phyloP scores from a whole-genome alignment of 2,797 vertebrate genomes.

The Hippocampus kuda region DNA sequence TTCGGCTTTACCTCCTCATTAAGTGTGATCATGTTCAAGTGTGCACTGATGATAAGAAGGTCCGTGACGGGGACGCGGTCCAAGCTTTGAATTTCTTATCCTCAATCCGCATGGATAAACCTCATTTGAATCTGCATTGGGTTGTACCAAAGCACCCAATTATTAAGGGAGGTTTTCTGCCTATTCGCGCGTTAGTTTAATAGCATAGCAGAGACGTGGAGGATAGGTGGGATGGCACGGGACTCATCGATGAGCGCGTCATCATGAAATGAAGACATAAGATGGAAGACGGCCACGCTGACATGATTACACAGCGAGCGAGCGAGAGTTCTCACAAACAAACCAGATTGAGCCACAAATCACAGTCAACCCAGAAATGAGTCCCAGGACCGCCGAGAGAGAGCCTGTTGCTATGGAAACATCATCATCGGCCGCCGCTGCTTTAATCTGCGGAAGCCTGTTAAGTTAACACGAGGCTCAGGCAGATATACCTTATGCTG shows the following conservation, averaged over 20 bases:
- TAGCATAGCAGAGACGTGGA: not conserved
- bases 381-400: slow-evolving; percentile 53
- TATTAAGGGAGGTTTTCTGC: slow-evolving; percentile 48
- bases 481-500: slow-evolving; percentile 62
- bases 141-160: slow-evolving; percentile 48
- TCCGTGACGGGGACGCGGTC: slow-evolving; percentile 43
- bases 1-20: slow-evolving; percentile 5
- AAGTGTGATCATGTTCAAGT: slow-evolving; percentile 40
- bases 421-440: slow-evolving; percentile 60
- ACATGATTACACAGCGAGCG: slow-evolving; percentile 28
- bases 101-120: slow-evolving; percentile 57
- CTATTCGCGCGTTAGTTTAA: slow-evolving; percentile 37
- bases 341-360: slow-evolving; percentile 61
- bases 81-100: slow-evolving; percentile 36
- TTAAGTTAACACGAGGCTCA: slow-evolving; percentile 66
- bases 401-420: slow-evolving; percentile 77
- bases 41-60: slow-evolving; percentile 53
- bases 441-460: slow-evolving; percentile 70
- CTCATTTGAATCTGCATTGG: slow-evolving; percentile 52
- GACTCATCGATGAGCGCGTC: not conserved
- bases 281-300: slow-evolving; percentile 19
- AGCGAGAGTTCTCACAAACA: slow-evolving; percentile 44
- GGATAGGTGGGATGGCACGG: not conserved
- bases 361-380: slow-evolving; percentile 64
- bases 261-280: slow-evolving; percentile 27